Evolutionary conservation across 53 echinoderm and acorn worm species (phyloP).

Genomic region (Apostichopus leukothele): DNA sequence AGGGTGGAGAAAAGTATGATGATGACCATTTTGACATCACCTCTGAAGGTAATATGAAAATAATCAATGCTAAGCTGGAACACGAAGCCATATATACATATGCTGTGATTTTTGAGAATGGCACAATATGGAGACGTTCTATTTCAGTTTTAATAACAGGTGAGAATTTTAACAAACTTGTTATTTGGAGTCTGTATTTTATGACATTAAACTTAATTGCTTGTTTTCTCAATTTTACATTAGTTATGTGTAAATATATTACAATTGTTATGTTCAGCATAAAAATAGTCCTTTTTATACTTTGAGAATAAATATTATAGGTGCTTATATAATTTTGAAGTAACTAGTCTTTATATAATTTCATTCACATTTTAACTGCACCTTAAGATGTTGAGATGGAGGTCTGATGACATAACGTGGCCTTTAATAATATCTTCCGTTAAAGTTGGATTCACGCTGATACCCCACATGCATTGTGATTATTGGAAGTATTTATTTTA

Average conservation of each 20-base stretch:
- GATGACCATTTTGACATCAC: background rate
- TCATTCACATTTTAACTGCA: background rate
- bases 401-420: too few species aligned
- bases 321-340: background rate
- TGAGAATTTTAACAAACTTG: background rate
- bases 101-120: background rate
- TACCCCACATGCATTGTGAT: background rate
- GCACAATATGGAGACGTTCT: background rate
- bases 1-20: background rate
- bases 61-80: background rate
- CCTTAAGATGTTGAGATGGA: background rate
- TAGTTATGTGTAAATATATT: background rate
- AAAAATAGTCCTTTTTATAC: background rate
- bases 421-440: too few species aligned
- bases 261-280: too few species aligned
- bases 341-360: background rate
- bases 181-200: background rate
- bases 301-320: background rate
- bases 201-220: background rate
- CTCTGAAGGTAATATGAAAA: background rate
- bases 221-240: too few species aligned
- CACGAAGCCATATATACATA: background rate
- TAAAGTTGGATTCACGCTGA: too few species aligned
- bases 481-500: background rate
- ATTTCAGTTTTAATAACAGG: background rate